Percentiles rank a stretch among this genome's conserved stretches.
Conservation (phyloP, 2,113 vertebrate genomes). For the Arothron firmamentum region DNA sequence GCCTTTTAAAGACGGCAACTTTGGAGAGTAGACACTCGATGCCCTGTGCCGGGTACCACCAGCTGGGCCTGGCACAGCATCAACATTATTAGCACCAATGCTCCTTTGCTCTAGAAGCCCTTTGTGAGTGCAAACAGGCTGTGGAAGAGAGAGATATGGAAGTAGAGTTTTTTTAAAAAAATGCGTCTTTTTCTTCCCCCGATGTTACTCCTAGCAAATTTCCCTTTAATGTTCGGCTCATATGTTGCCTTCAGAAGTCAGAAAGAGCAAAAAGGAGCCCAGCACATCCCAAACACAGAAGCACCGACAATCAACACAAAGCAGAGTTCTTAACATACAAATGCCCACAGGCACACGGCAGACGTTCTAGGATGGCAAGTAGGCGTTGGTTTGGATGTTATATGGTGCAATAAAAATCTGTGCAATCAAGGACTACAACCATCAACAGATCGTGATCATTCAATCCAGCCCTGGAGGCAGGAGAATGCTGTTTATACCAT, state of each 20-base stretch:
- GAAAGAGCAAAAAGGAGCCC: no score
- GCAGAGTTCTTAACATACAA: neutral
- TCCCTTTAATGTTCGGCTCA: neutral
- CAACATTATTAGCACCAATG: constrained; percentile 69
- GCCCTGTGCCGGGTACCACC: constrained; percentile 71
- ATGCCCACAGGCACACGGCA: neutral
- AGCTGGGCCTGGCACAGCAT: constrained; percentile 71
- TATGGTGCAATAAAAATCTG: constrained; percentile 49
- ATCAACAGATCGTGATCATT: constrained; percentile 51
- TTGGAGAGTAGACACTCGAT: constrained; percentile 71
- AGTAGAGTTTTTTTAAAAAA: neutral
- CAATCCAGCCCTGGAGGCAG: constrained; percentile 45
- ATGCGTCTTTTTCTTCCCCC: neutral
- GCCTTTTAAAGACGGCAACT: constrained; percentile 67
- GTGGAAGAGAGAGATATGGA: constrained; percentile 12
- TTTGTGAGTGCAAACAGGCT: constrained; percentile 50
- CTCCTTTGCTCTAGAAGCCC: constrained; percentile 56
- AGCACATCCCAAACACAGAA: neutral
- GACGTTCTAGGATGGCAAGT: constrained; percentile 20
- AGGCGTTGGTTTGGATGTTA: constrained; percentile 26
- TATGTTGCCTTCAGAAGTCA: constrained; percentile 1
- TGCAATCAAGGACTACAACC: constrained; percentile 48
- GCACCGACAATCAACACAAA: neutral
- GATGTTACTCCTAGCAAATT: constrained; percentile 1
- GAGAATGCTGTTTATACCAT: constrained; percentile 34